Evolutionary conservation across 1,140 invertebrate genomes (phyloP).

Genomic region (Arctopsyche grandis): DNA sequence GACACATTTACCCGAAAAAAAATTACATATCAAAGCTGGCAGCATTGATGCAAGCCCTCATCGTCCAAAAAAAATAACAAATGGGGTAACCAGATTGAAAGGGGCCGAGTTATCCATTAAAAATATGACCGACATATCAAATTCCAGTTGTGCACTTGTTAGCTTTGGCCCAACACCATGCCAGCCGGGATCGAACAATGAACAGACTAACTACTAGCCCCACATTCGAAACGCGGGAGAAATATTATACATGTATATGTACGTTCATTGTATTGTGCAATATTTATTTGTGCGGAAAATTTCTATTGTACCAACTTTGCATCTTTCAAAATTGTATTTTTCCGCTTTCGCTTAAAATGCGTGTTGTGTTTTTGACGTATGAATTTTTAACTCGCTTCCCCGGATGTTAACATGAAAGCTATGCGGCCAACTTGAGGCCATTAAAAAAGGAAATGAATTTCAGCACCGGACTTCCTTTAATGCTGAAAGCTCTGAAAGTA

Average conservation of each 20-base stretch:
- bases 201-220: constrained; percentile 22
- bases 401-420: constrained; percentile 26
- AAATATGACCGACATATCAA: constrained; percentile 68
- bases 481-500: background rate
- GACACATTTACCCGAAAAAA: constrained; percentile 49
- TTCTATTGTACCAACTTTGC: background rate
- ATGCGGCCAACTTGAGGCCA: constrained; percentile 43
- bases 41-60: constrained; percentile 55
- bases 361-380: constrained; percentile 2
- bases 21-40: constrained; percentile 58
- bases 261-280: background rate
- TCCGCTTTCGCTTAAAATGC: background rate
- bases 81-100: constrained; percentile 42
- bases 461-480: background rate
- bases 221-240: background rate
- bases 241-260: background rate
- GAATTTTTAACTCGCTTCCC: constrained; percentile 49
- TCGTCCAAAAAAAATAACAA: constrained; percentile 49
- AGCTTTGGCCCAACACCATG: constrained; percentile 35
- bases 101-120: constrained; percentile 61
- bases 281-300: background rate
- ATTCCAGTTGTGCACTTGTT: constrained; percentile 66
- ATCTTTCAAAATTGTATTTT: too few species aligned
- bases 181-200: constrained; percentile 20
- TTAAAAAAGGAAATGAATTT: constrained; percentile 55